These are phyloP conservation scores for Neoarius graeffei DNA, from an alignment of 2,113 vertebrate species.

Conservation along the genomic window DNA sequence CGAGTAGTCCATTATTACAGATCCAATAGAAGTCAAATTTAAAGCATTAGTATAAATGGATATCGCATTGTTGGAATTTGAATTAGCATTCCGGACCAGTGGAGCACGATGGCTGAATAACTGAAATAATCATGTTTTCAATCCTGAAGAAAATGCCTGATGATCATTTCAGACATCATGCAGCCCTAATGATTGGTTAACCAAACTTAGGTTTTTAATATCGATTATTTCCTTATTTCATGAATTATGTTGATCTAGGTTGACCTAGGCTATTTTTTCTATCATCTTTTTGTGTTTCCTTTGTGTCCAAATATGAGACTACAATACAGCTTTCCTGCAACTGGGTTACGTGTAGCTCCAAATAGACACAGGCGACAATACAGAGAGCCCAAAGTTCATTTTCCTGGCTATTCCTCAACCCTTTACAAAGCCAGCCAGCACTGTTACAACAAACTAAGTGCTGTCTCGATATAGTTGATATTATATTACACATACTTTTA, in stretches of 20 bases:
- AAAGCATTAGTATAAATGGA: not conserved
- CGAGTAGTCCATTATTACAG: not conserved
- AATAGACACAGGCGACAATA: slow-evolving; percentile 47
- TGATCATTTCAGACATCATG: not conserved
- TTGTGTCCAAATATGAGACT: slow-evolving; percentile 25
- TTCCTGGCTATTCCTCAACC: slow-evolving; percentile 21
- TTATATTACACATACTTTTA: not conserved
- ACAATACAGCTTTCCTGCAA: slow-evolving; percentile 43
- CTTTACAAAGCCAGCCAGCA: slow-evolving; percentile 14
- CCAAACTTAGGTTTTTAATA: not conserved
- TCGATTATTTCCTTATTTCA: not conserved
- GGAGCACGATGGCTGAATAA: not conserved
- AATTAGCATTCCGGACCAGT: not conserved
- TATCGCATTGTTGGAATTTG: not conserved
- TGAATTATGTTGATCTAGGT: not conserved
- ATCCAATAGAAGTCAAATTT: not conserved
- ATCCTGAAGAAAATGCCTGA: not conserved
- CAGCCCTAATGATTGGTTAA: not conserved
- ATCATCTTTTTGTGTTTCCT: not conserved
- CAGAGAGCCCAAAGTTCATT: slow-evolving; percentile 38
- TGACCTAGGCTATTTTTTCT: not conserved
- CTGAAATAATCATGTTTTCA: not conserved
- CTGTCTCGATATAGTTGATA: slow-evolving; percentile 4
- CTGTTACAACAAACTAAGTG: slow-evolving; percentile 31
- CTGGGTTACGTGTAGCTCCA: slow-evolving; percentile 53